Base-by-base conservation (phyloP, 2,113 vertebrate species). In the Electrona antarctica region DNA sequence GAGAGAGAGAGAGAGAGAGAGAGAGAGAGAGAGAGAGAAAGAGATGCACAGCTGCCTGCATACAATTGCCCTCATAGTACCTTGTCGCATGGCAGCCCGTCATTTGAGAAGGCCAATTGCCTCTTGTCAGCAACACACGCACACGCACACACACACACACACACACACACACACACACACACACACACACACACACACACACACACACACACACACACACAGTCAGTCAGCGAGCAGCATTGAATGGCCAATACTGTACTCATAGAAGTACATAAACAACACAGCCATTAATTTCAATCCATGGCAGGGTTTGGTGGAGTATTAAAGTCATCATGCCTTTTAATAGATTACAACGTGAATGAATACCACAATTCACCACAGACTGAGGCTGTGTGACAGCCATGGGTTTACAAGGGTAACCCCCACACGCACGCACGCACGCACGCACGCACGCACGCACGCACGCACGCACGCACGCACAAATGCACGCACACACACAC, bases 81-180 rank as follows among this genome's bases (percentile, higher is more conserved):
- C 77, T 83, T 78, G 67, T 76, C 78, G 70, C 65, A 66, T 63
- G 12, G 57, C 63, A 47, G 68, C 60, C 49, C 80, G 87, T 84
- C 77, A 87, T 87, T 69, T 81, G 82, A 80, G 76, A 88, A 89
- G 83, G 80, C 80, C 84, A 81, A 80, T 83, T 84, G 82, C 84
- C 57, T 81, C 76, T 74, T 86, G 81, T 84, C 82, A 78, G 81
- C 67, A 67, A 59, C 11, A 79, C 54, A 84, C 71, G 28, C 47
- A 51, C 15, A 66, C 41, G 47, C 41, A 61, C 13, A 61, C 13
- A 61, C 12, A 46, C 13, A 46, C 29, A 60, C 29, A 45, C 28
- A 60, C 29, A 10, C 12, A 60, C 5, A 45, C 46, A 79, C 73
- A 82, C 73, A 83, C 71, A 81, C 46, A 79, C 73, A 80, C 73